Conservation (phyloP, 64 coral and sea anemone species). For the Trachythela sp. region DNA sequence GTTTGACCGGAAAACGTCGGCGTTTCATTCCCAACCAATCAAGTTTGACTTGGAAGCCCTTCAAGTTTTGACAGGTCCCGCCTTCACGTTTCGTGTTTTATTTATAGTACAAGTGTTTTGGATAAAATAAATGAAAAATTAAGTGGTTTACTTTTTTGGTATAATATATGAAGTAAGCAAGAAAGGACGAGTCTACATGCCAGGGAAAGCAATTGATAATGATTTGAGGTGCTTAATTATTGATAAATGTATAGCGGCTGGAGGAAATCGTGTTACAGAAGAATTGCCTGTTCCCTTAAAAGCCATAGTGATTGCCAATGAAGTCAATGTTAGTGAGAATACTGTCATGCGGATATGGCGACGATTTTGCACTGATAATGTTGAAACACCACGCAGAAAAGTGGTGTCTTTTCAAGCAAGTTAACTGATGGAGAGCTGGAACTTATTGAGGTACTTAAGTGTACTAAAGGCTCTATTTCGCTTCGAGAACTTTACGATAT, state of each 20-base stretch:
- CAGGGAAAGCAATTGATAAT: neutral
- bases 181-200: constrained; percentile 7
- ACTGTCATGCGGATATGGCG: constrained; percentile 33
- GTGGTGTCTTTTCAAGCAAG: too few relatives aligned
- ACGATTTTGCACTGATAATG: constrained; percentile 10
- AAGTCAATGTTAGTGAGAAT: neutral
- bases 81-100: neutral
- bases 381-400: too few relatives aligned
- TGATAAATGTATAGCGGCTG: neutral
- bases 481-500: too few relatives aligned
- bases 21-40: neutral
- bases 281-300: constrained; percentile 19
- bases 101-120: too few relatives aligned
- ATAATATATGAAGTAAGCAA: constrained; percentile 22
- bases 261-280: constrained; percentile 4
- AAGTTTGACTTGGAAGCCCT: too few relatives aligned
- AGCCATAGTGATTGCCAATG: constrained; percentile 22
- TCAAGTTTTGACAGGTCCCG: neutral
- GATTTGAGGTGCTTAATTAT: constrained; percentile 19
- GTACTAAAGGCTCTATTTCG: too few relatives aligned
- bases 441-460: too few relatives aligned
- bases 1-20: neutral
- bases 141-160: too few relatives aligned
- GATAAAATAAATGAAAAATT: too few relatives aligned
- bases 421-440: too few relatives aligned